Evolutionary conservation across 1,140 invertebrate species (phyloP).

Genomic region (Brachionus sp.): DNA sequence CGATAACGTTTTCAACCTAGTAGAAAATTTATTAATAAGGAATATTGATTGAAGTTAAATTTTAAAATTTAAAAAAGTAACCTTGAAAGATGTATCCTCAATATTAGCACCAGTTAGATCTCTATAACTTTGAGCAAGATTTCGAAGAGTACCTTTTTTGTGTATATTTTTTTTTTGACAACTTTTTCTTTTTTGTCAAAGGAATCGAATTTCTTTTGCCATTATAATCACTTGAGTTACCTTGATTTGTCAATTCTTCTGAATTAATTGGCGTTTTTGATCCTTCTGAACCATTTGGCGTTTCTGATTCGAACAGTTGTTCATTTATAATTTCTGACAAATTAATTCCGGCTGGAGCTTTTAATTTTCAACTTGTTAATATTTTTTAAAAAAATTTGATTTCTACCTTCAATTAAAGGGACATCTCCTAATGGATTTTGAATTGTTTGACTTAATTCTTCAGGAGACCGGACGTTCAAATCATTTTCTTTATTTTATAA

Average conservation of each 20-base stretch:
- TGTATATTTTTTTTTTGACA: neutral
- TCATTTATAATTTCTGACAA: neutral
- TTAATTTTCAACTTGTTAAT: neutral
- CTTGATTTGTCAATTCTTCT: neutral
- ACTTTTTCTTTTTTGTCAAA: conserved; percentile 8
- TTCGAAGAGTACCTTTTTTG: neutral
- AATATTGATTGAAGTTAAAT: neutral
- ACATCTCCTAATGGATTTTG: neutral
- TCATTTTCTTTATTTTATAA: neutral
- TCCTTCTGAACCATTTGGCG: neutral
- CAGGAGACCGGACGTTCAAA: neutral
- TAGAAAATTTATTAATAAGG: neutral
- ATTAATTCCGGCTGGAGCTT: neutral
- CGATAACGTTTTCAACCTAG: neutral
- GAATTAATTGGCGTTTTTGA: neutral
- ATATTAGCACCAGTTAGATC: neutral
- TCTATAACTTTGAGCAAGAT: neutral
- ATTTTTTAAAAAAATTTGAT: neutral
- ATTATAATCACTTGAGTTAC: neutral
- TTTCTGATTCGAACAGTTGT: neutral
- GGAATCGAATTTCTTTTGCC: neutral
- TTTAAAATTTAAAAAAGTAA: neutral
- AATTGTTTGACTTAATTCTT: neutral
- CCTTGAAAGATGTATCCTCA: neutral
- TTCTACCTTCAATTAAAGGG: neutral